These are phyloP conservation scores for Gadus chalcogrammus DNA, from an alignment of 2,113 vertebrate genomes.

Conservation along the genomic window DNA sequence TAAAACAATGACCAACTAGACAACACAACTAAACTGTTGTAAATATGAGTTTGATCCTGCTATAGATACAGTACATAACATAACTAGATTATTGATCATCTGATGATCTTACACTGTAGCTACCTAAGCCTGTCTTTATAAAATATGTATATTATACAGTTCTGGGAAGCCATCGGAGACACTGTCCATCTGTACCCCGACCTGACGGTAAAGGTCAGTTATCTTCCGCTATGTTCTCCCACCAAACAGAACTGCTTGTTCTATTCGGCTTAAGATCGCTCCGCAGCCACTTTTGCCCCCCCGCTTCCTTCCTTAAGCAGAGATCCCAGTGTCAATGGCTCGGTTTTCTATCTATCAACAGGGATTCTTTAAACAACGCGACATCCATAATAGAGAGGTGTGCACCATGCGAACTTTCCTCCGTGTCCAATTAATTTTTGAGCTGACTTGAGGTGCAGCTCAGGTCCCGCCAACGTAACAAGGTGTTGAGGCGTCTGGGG, in stretches of 20 bases:
- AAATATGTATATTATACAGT: not conserved
- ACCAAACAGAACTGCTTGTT: slow-evolving; percentile 5
- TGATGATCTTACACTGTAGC: not conserved
- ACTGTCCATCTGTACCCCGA: no score
- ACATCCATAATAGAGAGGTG: slow-evolving; percentile 71
- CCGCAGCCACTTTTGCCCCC: slow-evolving; percentile 32
- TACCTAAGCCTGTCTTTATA: not conserved
- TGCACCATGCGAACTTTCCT: slow-evolving; percentile 69
- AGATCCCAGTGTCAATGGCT: slow-evolving; percentile 57
- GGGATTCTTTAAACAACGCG: slow-evolving; percentile 62
- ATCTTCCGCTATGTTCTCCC: no score
- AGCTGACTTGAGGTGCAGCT: slow-evolving; percentile 65
- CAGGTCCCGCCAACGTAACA: slow-evolving; percentile 65
- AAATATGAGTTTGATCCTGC: not conserved
- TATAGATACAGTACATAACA: not conserved
- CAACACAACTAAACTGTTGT: not conserved
- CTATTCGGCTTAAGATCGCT: slow-evolving; percentile 33
- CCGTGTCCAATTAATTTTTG: slow-evolving; percentile 75
- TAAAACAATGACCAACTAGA: not conserved
- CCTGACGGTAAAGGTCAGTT: no score
- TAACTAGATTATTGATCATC: not conserved
- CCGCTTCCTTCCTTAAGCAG: slow-evolving; percentile 39
- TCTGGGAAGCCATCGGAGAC: no score
- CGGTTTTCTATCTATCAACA: slow-evolving; percentile 65
- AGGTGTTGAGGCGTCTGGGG: slow-evolving; percentile 51